Evolutionary conservation across 37 sponge, comb jelly and placozoan genomes (phyloP).

Genomic region (Theonella swinhoei): DNA sequence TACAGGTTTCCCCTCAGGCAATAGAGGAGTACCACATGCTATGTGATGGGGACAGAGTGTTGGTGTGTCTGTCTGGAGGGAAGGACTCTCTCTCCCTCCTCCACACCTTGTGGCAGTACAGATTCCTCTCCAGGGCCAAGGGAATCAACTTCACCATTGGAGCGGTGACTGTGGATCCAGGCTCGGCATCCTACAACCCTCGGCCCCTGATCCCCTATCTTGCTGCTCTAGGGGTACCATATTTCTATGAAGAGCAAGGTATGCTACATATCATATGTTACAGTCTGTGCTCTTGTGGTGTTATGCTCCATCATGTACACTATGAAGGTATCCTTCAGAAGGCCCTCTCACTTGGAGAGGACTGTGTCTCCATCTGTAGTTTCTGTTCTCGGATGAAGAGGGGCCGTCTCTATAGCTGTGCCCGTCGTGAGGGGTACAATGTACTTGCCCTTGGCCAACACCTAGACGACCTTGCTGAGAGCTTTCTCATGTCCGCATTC

Average conservation of each 20-base stretch:
- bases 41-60: conserved; percentile 73
- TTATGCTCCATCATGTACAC: background rate
- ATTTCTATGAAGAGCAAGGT: conserved; percentile 91
- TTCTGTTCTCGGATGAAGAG: conserved; percentile 96
- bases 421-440: conserved; percentile 86
- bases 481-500: conserved; percentile 92
- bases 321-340: conserved; percentile 79
- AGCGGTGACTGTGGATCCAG: conserved; percentile 92
- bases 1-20: conserved; percentile 61
- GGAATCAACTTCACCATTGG: conserved; percentile 79
- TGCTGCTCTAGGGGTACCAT: conserved; percentile 75
- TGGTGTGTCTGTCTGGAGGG: conserved; percentile 94
- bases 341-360: conserved; percentile 59
- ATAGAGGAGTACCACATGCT: conserved; percentile 89
- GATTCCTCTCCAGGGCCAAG: conserved; percentile 72
- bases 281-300: no score
- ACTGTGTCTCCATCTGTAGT: conserved; percentile 83
- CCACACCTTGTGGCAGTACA: conserved; percentile 89
- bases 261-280: no score
- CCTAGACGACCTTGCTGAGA: conserved; percentile 93
- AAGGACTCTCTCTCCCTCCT: conserved; percentile 95
- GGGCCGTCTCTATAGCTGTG: conserved; percentile 83
- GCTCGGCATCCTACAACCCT: conserved; percentile 84
- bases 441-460: conserved; percentile 95
- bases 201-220: conserved; percentile 88